Evolutionary conservation across 2,113 vertebrate species (phyloP).

Genomic region (Henicopernis longicauda): DNA sequence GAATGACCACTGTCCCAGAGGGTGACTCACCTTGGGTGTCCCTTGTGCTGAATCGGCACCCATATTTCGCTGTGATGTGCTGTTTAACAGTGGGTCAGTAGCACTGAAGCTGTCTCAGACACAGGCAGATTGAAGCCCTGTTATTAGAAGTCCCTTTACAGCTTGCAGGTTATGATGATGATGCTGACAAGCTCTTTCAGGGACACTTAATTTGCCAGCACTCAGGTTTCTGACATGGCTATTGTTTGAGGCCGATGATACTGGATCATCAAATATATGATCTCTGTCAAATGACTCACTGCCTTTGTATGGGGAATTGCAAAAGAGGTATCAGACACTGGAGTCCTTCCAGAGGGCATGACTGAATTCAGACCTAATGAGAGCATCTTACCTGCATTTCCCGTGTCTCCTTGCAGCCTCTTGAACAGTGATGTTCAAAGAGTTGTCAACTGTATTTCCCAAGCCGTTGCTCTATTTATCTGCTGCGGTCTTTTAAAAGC

Average conservation of each 20-base stretch:
- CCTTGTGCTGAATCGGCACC: neutral
- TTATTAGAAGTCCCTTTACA: neutral
- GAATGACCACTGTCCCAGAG: neutral
- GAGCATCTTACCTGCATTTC: neutral
- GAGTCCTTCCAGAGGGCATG: neutral
- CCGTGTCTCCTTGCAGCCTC: neutral
- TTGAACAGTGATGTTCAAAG: conserved; percentile 30
- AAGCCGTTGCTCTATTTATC: neutral
- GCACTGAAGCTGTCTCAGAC: neutral
- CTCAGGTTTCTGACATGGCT: neutral
- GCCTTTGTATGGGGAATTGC: neutral
- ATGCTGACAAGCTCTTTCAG: conserved; percentile 13
- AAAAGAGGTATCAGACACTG: neutral
- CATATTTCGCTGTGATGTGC: neutral
- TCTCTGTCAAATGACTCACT: neutral
- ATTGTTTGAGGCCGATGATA: neutral
- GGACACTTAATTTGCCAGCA: neutral
- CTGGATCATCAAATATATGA: neutral
- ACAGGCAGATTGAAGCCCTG: neutral
- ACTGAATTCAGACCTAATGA: conserved; percentile 26
- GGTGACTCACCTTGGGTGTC: neutral
- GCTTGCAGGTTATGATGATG: neutral
- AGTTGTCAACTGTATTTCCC: neutral
- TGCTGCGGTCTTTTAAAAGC: neutral
- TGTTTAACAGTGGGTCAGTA: neutral